Conservation (phyloP, 2,113 vertebrate genomes). For the Saccopteryx bilineata region DNA sequence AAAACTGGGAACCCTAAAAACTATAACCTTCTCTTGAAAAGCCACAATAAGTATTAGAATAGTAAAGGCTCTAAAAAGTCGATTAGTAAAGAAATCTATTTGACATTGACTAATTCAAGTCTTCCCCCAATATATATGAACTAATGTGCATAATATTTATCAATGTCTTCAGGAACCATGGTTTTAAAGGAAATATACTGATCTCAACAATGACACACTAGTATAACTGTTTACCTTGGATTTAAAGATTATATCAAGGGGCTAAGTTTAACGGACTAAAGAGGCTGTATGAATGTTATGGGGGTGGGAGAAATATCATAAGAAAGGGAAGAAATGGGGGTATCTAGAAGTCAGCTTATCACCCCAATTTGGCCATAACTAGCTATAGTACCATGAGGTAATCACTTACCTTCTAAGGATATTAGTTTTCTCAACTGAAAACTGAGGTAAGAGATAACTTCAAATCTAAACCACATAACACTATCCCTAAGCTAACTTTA, state of each 20-base stretch:
- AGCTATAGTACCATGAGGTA: neutral
- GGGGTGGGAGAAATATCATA: neutral
- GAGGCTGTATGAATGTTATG: neutral
- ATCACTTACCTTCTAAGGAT: slow-evolving; percentile 49
- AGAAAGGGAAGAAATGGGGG: slow-evolving; percentile 20
- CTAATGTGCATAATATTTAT: slow-evolving; percentile 24
- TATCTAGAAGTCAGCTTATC: neutral
- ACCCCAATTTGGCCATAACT: neutral
- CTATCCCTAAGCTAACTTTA: slow-evolving; percentile 28
- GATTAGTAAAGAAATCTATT: neutral
- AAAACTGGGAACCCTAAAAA: slow-evolving; percentile 37
- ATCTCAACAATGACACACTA: slow-evolving; percentile 22
- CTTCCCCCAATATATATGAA: neutral
- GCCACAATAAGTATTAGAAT: neutral
- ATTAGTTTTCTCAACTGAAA: slow-evolving; percentile 35
- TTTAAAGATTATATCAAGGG: slow-evolving; percentile 40
- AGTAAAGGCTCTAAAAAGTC: neutral
- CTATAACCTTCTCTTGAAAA: slow-evolving; percentile 15
- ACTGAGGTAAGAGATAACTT: slow-evolving; percentile 32
- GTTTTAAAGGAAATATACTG: slow-evolving; percentile 41
- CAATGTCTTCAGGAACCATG: slow-evolving; percentile 5
- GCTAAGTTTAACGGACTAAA: neutral
- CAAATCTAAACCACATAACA: slow-evolving; percentile 3
- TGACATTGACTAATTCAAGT: slow-evolving; percentile 3
- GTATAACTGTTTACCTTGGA: neutral